Evolutionary conservation across 2,888 invertebrate genomes (phyloP).

Genomic region (Calliphora vomitoria): DNA sequence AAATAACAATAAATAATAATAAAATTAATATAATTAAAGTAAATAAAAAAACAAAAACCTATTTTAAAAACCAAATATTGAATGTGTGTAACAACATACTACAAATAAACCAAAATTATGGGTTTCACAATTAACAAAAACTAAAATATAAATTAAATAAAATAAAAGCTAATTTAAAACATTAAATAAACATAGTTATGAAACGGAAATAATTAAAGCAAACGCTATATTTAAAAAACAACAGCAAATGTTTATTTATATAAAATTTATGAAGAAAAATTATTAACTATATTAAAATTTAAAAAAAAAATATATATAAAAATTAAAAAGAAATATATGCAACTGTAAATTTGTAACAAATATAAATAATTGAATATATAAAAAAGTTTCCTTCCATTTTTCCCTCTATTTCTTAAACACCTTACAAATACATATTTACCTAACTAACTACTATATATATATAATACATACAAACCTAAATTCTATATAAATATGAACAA

Average conservation of each 20-base stretch:
- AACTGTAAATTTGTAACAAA: slow-evolving; percentile 71
- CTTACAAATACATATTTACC: slow-evolving; percentile 17
- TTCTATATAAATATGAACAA: slow-evolving; percentile 20
- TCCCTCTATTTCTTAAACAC: slow-evolving; percentile 32
- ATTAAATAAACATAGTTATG: slow-evolving; percentile 38
- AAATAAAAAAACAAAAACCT: slow-evolving; percentile 20
- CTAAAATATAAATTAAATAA: slow-evolving; percentile 33
- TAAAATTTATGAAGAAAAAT: slow-evolving; percentile 29
- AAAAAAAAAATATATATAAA: no score
- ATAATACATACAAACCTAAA: slow-evolving; percentile 34
- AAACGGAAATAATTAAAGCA: slow-evolving; percentile 24
- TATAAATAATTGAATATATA: slow-evolving; percentile 32
- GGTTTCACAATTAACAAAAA: slow-evolving; percentile 66
- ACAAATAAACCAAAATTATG: slow-evolving; percentile 72
- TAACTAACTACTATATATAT: background rate
- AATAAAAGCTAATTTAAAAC: slow-evolving; percentile 34
- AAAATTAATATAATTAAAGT: slow-evolving; percentile 42
- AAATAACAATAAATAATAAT: slow-evolving; percentile 21
- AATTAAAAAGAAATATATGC: slow-evolving; percentile 4
- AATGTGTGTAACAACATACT: slow-evolving; percentile 45
- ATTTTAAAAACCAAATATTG: slow-evolving; percentile 18
- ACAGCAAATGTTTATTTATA: slow-evolving; percentile 52
- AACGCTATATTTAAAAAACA: slow-evolving; percentile 7
- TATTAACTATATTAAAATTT: background rate
- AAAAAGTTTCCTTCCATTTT: slow-evolving; percentile 33